Percentiles rank a stretch among this genome's conserved stretches.
Evolutionary conservation across 2,888 invertebrate species (phyloP).

Genomic region (Erebia palarica): DNA sequence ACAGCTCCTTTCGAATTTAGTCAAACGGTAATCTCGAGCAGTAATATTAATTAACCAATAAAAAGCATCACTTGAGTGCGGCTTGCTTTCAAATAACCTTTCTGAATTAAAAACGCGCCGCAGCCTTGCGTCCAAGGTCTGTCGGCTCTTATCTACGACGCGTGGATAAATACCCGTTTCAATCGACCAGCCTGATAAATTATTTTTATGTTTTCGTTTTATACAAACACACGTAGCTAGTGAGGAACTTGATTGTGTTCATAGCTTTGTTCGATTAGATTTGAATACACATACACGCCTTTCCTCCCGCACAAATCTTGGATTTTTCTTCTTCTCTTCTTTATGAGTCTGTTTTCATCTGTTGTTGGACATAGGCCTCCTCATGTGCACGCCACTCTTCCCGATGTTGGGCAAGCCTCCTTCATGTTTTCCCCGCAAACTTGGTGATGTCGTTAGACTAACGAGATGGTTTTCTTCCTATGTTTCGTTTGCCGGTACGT

Average conservation of each 20-base stretch:
- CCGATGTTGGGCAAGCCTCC: too few species aligned
- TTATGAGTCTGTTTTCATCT: too few species aligned
- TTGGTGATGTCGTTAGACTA: too few species aligned
- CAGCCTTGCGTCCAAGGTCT: conserved; percentile 46
- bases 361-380: too few species aligned
- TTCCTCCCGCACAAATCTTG: too few species aligned
- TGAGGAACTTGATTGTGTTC: not conserved
- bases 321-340: too few species aligned
- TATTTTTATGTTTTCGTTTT: conserved; percentile 23
- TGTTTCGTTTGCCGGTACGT: too few species aligned
- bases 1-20: conserved; percentile 22
- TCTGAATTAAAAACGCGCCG: conserved; percentile 34
- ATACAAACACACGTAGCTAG: conserved; percentile 15
- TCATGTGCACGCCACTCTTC: too few species aligned
- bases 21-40: conserved; percentile 18
- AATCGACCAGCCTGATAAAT: conserved; percentile 32
- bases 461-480: too few species aligned
- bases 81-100: conserved; percentile 37
- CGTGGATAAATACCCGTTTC: conserved; percentile 34
- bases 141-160: conserved; percentile 33
- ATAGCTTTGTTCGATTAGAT: not conserved
- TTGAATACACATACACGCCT: too few species aligned
- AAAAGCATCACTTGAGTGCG: conserved; percentile 23
- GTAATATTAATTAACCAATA: conserved; percentile 28
- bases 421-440: too few species aligned